Evolutionary conservation across 2,113 vertebrate genomes (phyloP), one percentile per base, ranked within the genome.

Genomic region (Micromys minutus): DNA sequence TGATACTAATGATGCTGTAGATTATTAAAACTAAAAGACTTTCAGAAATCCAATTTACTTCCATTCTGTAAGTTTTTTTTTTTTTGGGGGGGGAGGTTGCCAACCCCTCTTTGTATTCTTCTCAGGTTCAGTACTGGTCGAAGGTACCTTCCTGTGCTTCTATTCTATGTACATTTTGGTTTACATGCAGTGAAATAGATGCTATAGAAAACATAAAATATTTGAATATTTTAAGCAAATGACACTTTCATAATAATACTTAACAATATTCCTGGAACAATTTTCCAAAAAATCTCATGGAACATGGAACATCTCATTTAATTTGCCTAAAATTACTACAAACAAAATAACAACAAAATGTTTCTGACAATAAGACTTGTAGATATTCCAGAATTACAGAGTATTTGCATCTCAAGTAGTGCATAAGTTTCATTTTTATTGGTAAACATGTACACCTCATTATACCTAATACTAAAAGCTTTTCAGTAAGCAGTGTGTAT

Each of bases 21-120:
- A 91, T 97, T 96, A 95, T 95, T 95, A 95, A 94, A 93, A 74
- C 47, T 86, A 76, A 97, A 55, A 91, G 83, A 57, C 77, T 75
- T 97, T 77, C 21, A 83, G 83, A 94, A 97, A 96, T 96, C 29
- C n/a, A 96, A 95, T 94, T 97, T 97, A 88, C 80, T 94, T 97
- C 92, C 65, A 74, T 89, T 90, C 69, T 96, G 93, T 88, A 72
- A 88, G n/a, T n/a, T n/a, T n/a, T n/a, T n/a, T n/a, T n/a, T n/a
- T n/a, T n/a, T n/a, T n/a, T n/a, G n/a, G n/a, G n/a, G n/a, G n/a
- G n/a, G n/a, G n/a, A n/a, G 57, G 75, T 57, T 36, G 71, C 57
- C 7, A 15, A 86, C 94, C 84, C 47, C 29, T 72, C 79, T 94
- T 94, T 39, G 36, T 93, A 77, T 90, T 96, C 57, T 45, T 83